These are phyloP conservation scores for Cinara cedri DNA, from an alignment of 2,888 invertebrate genomes.

Conservation along the genomic window DNA sequence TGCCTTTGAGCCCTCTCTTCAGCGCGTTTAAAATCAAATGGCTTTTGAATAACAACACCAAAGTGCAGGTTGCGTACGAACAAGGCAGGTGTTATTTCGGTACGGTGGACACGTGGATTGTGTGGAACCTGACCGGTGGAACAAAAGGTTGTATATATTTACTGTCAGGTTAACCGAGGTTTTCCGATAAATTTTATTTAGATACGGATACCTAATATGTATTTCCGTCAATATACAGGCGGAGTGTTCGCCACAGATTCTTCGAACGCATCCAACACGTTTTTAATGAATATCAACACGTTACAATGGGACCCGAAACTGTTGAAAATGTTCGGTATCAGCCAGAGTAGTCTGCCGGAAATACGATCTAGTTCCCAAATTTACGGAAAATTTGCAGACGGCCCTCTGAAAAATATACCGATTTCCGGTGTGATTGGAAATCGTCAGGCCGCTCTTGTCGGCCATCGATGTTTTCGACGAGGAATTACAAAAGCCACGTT, in stretches of 20 bases:
- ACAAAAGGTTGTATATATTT: neutral
- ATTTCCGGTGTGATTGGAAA: conserved; percentile 90
- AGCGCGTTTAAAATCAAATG: conserved; percentile 40
- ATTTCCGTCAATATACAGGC: neutral
- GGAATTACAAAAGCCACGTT: conserved; percentile 96
- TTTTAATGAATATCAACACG: conserved; percentile 93
- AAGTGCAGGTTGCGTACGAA: neutral
- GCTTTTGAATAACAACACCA: neutral
- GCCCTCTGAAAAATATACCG: conserved; percentile 76
- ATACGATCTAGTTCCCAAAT: conserved; percentile 93
- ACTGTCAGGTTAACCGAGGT: neutral
- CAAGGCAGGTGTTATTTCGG: conserved; percentile 73
- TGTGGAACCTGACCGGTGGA: conserved; percentile 86
- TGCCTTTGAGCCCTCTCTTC: conserved; percentile 29
- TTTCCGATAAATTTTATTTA: neutral
- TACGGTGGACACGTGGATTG: conserved; percentile 96
- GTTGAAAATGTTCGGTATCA: conserved; percentile 85
- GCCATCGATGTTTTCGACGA: conserved; percentile 86
- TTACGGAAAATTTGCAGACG: conserved; percentile 75
- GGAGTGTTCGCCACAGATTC: conserved; percentile 90
- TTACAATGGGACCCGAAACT: conserved; percentile 85
- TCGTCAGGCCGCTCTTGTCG: conserved; percentile 93
- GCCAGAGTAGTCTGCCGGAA: conserved; percentile 78
- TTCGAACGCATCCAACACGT: conserved; percentile 95
- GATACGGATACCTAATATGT: neutral